phyloP scores from a whole-genome alignment of 2,113 vertebrate genomes.

The Mixornis gularis region DNA sequence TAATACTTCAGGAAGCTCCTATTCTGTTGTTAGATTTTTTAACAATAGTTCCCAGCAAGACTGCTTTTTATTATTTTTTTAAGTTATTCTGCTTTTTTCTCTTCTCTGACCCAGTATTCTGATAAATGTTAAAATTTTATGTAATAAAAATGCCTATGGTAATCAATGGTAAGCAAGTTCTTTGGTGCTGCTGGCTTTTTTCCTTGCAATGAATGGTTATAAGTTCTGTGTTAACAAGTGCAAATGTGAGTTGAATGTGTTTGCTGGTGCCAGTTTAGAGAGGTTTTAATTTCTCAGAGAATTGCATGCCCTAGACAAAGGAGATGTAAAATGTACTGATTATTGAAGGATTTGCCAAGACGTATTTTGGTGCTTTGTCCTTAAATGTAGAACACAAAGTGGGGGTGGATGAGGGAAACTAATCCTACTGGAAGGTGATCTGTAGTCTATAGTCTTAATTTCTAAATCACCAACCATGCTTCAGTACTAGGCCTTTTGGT shows the following conservation, averaged over 20 bases:
- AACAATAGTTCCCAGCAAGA: neutral
- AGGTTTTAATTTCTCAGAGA: neutral
- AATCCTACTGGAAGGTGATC: neutral
- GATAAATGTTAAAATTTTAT: constrained; percentile 34
- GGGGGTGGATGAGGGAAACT: rapidly evolving
- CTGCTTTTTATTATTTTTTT: neutral
- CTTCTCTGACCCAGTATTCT: neutral
- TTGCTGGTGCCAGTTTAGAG: neutral
- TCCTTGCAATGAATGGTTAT: neutral
- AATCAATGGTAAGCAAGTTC: neutral
- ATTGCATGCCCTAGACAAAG: neutral
- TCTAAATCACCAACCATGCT: neutral
- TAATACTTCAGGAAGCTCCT: neutral
- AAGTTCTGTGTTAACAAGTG: neutral
- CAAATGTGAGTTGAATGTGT: neutral
- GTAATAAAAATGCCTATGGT: constrained; percentile 12
- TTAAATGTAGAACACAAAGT: neutral
- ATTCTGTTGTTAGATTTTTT: neutral
- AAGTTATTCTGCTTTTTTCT: constrained; percentile 20
- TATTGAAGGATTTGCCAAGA: neutral
- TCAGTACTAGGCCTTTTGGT: neutral
- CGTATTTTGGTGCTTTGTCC: neutral
- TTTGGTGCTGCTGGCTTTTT: neutral
- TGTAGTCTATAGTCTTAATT: neutral
- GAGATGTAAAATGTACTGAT: neutral